Base-by-base conservation (phyloP, 1,140 invertebrate species). In the Acromyrmex charruanus region DNA sequence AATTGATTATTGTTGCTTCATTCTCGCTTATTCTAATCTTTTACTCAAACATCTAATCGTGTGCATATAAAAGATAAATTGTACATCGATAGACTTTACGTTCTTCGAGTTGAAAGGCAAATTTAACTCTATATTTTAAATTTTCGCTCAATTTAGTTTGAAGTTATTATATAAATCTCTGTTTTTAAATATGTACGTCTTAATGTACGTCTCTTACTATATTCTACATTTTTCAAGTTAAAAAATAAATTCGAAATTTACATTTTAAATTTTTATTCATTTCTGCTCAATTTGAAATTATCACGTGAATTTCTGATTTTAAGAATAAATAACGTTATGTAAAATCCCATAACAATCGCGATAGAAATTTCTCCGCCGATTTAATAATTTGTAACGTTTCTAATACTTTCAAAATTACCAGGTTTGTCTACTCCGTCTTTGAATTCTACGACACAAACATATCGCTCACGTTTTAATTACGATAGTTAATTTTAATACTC, bases 401-500 rank as follows among this genome's bases (percentile, higher is more conserved):
- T 16, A 35, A 79, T 69, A 12, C 10, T 14, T 25, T 77, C 21
- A 21, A 44, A 49, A 53, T 61, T 77, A 10, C 35, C 2, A 75
- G 35, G n/a, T 5, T 59, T 21, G 25, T 61, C 16, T 49, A 25
- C 49, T 16, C 31, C 25, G 53, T 69, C 49, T 59, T 44, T 16
- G 16, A 49, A 18, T 59, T 39, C 2, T 18, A 53, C n/a, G 55
- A 12, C 3, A 65, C 49, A 18, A 55, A 39, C n/a, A 7, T 49
- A 16, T 21, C 12, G 28, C 25, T 49, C 53, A 18, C 35, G 55
- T 49, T 49, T 74, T 7, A 59, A 82, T 18, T 0, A 18, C 25
- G 25, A 0, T 7, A 84, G 31, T 31, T 51, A 74, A 75, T 51
- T 75, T 21, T 31, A 28, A 81, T 69, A 25, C 55, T 66, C 55